Evolutionary conservation across 2,113 vertebrate genomes (phyloP).

Genomic region (Lethenteron camtschaticum): DNA sequence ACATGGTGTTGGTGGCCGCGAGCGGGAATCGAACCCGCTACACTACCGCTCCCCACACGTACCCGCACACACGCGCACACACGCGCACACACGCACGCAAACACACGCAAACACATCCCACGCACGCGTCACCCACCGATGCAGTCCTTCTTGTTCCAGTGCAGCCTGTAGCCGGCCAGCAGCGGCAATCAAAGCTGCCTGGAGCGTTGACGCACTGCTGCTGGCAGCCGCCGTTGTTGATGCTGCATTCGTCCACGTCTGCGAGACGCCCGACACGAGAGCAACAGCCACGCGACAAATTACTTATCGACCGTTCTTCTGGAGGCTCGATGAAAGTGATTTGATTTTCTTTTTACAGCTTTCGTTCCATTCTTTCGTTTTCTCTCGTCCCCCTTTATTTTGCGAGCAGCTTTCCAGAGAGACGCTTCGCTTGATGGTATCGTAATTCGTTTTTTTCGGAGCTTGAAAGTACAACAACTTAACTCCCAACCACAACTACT

Average conservation of each 20-base stretch:
- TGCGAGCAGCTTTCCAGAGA: no score
- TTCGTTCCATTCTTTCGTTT: no score
- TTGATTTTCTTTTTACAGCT: no score
- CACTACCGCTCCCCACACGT: not conserved
- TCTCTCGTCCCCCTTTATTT: no score
- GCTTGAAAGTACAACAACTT: no score
- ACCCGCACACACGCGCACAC: slow-evolving; percentile 1
- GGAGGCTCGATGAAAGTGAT: no score
- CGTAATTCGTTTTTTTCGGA: no score
- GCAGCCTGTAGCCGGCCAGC: slow-evolving; percentile 55
- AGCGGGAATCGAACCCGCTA: no score
- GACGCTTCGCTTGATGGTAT: no score
- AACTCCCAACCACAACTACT: not conserved
- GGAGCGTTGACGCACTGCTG: slow-evolving; percentile 57
- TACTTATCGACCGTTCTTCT: no score
- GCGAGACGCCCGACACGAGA: slow-evolving; percentile 8
- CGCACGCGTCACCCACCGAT: slow-evolving; percentile 42
- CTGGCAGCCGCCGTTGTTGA: slow-evolving; percentile 76
- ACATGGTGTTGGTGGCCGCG: no score
- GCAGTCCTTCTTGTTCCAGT: slow-evolving; percentile 97
- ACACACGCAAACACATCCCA: not conserved
- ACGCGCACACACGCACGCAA: not conserved
- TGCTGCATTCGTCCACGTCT: slow-evolving; percentile 83
- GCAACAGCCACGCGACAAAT: no score
- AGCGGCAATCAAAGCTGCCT: slow-evolving; percentile 62